Evolutionary conservation across 2,113 vertebrate genomes (phyloP), one percentile per base, ranked within the genome.

Genomic region (Zapus hudsonius): DNA sequence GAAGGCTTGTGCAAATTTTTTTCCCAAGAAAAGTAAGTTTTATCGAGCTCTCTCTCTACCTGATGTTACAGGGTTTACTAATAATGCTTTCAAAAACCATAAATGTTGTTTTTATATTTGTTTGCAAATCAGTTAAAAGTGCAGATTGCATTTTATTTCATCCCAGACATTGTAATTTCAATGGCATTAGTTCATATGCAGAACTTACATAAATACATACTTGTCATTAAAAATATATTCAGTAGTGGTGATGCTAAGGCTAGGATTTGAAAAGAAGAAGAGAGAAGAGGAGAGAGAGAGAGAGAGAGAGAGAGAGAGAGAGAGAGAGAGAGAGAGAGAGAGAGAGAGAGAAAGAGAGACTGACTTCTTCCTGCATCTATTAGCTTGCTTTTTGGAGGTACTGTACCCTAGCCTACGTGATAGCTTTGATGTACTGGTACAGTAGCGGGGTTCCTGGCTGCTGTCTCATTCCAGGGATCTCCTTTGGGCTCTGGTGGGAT

Each of bases 371-470:
- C 91, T 96, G 81, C 44, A 1, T 96, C 95, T 97, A 93, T 95
- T 97, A 95, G 93, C 95, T 96, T 96, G 96, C 90, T 95, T 95
- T 97, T 97, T 97, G 94, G 97, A 96, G 93, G 94, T 95, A 94
- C 90, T 74, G 16, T 93, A 47, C 79, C 93, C 94, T 82, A 87
- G 87, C 90, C 85, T 97, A 96, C 96, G 94, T 95, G 95, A 93
- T 84, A 86, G 90, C 97, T 97, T 96, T 97, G 95, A 97, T 94
- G 94, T 97, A 83, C 95, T 88, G 87, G 91, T 93, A 95, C 78
- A 95, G 95, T 96, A 97, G 95, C 96, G 93, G 90, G 93, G 94
- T 95, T 95, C 87, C 96, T 95, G 93, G 95, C 82, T 96, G 91
- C 93, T 96, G 89, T 90, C 95, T 97, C 95, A 97, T 95, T 95